These are phyloP conservation scores for Beroe ovata DNA, from an alignment of 37 sponge, comb jelly and placozoan genomes.

Conservation along the genomic window DNA sequence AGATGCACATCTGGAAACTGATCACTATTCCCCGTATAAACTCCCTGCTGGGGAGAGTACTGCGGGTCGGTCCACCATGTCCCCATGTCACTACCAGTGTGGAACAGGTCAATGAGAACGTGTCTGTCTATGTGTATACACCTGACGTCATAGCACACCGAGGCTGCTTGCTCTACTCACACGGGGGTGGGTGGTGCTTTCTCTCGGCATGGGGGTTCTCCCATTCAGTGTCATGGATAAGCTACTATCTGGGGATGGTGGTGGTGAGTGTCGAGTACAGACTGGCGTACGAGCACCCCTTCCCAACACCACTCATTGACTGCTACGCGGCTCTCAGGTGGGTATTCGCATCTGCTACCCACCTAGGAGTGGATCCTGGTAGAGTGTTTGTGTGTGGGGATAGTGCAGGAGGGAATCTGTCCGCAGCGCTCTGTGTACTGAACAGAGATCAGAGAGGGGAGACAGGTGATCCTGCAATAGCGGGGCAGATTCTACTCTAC, in stretches of 20 bases:
- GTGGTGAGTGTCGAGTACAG: slow-evolving; percentile 48
- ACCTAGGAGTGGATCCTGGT: neutral
- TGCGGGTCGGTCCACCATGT: too few species aligned
- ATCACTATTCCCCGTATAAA: too few species aligned
- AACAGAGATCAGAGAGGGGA: slow-evolving; percentile 7
- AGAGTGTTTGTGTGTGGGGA: slow-evolving; percentile 4
- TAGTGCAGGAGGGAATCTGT: slow-evolving; percentile 37
- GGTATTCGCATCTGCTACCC: neutral
- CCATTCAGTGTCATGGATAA: neutral
- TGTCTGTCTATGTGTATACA: slow-evolving; percentile 1
- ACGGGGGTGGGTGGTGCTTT: slow-evolving; percentile 13
- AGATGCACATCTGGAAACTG: too few species aligned
- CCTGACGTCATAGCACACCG: neutral
- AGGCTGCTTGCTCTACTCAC: neutral
- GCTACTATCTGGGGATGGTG: slow-evolving; percentile 10
- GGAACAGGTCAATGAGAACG: slow-evolving; percentile 1
- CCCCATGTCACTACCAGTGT: too few species aligned
- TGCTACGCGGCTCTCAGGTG: slow-evolving; percentile 11
- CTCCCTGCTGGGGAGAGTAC: too few species aligned
- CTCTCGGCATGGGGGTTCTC: slow-evolving; percentile 10
- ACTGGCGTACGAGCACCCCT: slow-evolving; percentile 26
- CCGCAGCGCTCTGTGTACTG: slow-evolving; percentile 14
- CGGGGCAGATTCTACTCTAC: slow-evolving; percentile 36
- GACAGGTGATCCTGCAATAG: neutral
- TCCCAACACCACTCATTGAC: slow-evolving; percentile 17